Evolutionary conservation across 2,888 invertebrate species (phyloP), one percentile per base, ranked within the genome.

Genomic region (Caenorhabditis becei): DNA sequence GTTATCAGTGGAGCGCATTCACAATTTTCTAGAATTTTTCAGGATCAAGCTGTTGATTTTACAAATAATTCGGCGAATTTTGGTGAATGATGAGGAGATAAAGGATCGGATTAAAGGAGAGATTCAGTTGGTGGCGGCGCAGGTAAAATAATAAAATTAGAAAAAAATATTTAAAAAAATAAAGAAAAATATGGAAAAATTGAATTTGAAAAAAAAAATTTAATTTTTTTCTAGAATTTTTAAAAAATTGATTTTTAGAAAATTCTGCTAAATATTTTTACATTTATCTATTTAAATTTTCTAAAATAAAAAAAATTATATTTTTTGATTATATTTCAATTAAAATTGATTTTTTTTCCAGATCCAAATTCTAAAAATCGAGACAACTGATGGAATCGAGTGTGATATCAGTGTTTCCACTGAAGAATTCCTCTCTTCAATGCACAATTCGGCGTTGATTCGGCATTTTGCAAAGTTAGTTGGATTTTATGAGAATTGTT

Each of bases 361-460:
- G 77, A 82, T 85, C 74, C 85, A 80, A 32, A 67, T 85, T 69
- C 59, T 85, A 20, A 71, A 78, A 70, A 59, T 85, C 11, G 47
- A 47, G 20, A 82, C 83, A 2, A 44, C 23, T 0, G 80, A 82
- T 35, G 77, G 65, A 20, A 66, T 83, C 26, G 85, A 85, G 58
- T 47, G 62, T 10, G 87, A 87, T 63, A 44, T 87, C 14, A 82
- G 82, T 49, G 80, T 84, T 2, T 70, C 82, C 14, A 51, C 75
- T 14, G 77, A 72, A 1, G 24, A 54, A 1, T 87, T 87, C 65
- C 51, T 87, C 20, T 86, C 85, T 4, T 79, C 83, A 0, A 66
- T 83, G 51, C 87, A 87, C 63, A 87, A 87, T 59, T 78, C 85
- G 0, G 69, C 74, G 44, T 63, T 87, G 18, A 74, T 86, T 18